Percentiles rank a stretch among this genome's conserved stretches.
Conservation (phyloP, 2,888 invertebrate genomes). For the Entomobrya multifasciata region DNA sequence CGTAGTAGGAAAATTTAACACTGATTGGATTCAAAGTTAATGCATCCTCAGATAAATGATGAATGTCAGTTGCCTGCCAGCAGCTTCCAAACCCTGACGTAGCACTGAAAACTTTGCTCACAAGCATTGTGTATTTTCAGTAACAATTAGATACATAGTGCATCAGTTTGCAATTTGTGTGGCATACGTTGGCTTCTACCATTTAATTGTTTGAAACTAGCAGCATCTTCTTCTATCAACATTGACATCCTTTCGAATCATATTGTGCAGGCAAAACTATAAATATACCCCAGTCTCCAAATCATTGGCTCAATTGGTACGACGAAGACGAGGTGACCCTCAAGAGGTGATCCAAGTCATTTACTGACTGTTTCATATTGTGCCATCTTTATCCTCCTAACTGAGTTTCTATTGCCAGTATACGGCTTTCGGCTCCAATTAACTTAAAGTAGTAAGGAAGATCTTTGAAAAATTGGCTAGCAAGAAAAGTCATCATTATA, state of each 20-base stretch:
- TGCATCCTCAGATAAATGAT: neutral
- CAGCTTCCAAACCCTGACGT: slow-evolving; percentile 18
- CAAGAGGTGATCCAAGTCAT: no score
- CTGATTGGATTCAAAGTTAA: slow-evolving; percentile 40
- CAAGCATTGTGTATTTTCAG: slow-evolving; percentile 1
- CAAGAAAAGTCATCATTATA: slow-evolving; percentile 31
- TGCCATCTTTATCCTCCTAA: no score
- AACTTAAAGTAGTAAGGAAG: no score
- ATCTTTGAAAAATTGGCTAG: slow-evolving; percentile 11
- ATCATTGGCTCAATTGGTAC: no score
- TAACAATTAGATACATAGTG: slow-evolving; percentile 8
- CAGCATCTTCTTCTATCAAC: no score
- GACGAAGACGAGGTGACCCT: no score
- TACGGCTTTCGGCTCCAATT: slow-evolving; percentile 38
- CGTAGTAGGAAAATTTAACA: neutral
- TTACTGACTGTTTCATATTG: no score
- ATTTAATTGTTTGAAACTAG: slow-evolving; percentile 17
- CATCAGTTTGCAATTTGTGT: no score
- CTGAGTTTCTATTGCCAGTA: slow-evolving; percentile 37
- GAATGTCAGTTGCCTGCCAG: slow-evolving; percentile 52
- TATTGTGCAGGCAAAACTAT: no score
- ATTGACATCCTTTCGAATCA: no score
- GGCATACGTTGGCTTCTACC: neutral
- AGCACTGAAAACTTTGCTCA: neutral
- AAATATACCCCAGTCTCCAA: no score